Conservation (phyloP, 2,888 invertebrate genomes). For the Sympetrum striolatum region DNA sequence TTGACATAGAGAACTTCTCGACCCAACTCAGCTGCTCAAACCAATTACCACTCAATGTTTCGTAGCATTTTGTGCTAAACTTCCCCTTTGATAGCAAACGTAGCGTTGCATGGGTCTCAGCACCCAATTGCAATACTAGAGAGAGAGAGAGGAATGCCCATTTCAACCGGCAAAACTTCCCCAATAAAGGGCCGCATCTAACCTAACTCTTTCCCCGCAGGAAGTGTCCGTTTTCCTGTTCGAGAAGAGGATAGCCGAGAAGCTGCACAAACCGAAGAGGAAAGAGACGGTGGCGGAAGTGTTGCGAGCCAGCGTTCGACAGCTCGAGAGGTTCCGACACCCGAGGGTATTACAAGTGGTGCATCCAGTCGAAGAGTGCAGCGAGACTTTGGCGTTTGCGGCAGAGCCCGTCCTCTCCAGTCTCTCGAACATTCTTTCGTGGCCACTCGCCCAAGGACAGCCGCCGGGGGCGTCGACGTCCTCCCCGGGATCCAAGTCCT, state of each 20-base stretch:
- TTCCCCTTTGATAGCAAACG: no score
- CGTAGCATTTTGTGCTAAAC: no score
- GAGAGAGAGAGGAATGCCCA: no score
- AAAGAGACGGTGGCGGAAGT: constrained; percentile 92
- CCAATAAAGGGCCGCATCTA: no score
- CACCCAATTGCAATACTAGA: no score
- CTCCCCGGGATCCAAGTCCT: constrained; percentile 55
- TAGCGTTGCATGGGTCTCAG: no score
- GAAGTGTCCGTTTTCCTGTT: constrained; percentile 93
- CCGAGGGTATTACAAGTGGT: constrained; percentile 78
- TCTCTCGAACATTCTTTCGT: constrained; percentile 86
- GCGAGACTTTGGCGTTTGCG: constrained; percentile 92
- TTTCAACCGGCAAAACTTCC: no score
- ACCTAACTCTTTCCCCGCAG: constrained; percentile 63
- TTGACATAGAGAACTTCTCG: no score
- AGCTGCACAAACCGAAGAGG: constrained; percentile 88
- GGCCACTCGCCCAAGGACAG: constrained; percentile 68
- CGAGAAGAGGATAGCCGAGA: constrained; percentile 91
- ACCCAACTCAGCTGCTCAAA: no score
- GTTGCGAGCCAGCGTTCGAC: constrained; percentile 77
- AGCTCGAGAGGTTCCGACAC: constrained; percentile 83
- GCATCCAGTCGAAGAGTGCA: constrained; percentile 80
- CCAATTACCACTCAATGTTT: no score
- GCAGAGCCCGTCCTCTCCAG: constrained; percentile 89
- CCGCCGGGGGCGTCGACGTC: constrained; percentile 58